Conservation (phyloP, 2,797 vertebrate species). For the Acrocephalus scirpaceus region DNA sequence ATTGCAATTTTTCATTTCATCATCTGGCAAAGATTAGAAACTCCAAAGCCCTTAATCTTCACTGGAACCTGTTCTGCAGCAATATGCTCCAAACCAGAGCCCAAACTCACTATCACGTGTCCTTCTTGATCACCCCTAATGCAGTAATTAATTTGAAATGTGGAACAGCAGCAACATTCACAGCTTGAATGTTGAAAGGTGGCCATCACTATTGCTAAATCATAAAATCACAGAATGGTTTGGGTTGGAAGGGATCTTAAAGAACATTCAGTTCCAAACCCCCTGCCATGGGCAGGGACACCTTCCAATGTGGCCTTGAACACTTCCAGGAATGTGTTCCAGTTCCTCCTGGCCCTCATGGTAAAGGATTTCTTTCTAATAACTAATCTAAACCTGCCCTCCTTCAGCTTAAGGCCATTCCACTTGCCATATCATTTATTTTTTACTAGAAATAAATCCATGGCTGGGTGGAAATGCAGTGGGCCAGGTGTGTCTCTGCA, state of each 20-base stretch:
- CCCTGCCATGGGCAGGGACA: neutral
- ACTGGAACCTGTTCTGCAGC: neutral
- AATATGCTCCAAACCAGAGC: neutral
- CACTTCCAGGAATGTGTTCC: neutral
- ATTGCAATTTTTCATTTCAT: neutral
- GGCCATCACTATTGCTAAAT: neutral
- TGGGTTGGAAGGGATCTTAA: neutral
- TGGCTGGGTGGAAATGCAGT: neutral
- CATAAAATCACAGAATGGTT: neutral
- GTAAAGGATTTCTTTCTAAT: neutral
- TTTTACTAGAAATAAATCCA: neutral
- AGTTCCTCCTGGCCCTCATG: neutral
- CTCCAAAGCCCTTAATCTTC: neutral
- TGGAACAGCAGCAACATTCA: neutral
- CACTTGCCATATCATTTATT: neutral
- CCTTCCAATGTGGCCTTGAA: neutral
- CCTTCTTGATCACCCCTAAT: neutral
- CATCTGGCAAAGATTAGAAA: neutral
- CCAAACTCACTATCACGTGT: fast-evolving
- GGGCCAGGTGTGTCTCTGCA: neutral
- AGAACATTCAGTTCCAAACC: neutral
- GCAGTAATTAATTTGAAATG: neutral
- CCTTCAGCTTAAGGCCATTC: neutral
- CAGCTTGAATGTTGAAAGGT: neutral
- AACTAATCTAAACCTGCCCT: neutral